Evolutionary conservation across 2,888 invertebrate species (phyloP).

Genomic region (Eudasyphora cyanicolor): DNA sequence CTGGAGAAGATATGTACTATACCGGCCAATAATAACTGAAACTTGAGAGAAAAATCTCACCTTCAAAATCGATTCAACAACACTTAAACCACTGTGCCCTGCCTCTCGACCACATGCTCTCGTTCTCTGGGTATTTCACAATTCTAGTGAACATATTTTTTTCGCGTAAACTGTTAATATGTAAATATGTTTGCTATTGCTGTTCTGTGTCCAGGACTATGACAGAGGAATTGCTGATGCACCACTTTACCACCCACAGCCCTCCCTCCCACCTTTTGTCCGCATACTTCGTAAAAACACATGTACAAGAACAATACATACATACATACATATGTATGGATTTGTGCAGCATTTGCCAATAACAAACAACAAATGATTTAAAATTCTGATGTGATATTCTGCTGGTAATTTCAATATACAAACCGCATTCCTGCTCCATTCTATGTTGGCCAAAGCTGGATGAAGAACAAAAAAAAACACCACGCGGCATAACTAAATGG

Average conservation of each 20-base stretch:
- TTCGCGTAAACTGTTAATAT: constrained; percentile 44
- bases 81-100: neutral
- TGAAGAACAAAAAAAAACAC: too few relatives aligned
- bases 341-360: constrained; percentile 19
- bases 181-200: constrained; percentile 42
- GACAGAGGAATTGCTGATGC: neutral
- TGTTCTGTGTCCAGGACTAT: constrained; percentile 6
- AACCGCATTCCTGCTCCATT: constrained; percentile 18
- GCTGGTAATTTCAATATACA: constrained; percentile 56
- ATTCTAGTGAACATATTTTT: neutral
- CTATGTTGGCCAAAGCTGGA: too few relatives aligned
- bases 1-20: too few relatives aligned
- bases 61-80: too few relatives aligned
- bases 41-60: too few relatives aligned
- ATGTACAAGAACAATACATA: neutral
- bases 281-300: too few relatives aligned
- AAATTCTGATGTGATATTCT: constrained; percentile 72
- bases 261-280: too few relatives aligned
- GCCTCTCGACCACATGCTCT: too few relatives aligned
- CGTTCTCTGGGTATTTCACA: too few relatives aligned
- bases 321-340: neutral
- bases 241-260: neutral
- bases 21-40: too few relatives aligned
- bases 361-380: constrained; percentile 70
- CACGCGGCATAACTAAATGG: constrained; percentile 3